Evolutionary conservation across 1,140 invertebrate genomes (phyloP).

Genomic region (Trypoxylus dichotomus): DNA sequence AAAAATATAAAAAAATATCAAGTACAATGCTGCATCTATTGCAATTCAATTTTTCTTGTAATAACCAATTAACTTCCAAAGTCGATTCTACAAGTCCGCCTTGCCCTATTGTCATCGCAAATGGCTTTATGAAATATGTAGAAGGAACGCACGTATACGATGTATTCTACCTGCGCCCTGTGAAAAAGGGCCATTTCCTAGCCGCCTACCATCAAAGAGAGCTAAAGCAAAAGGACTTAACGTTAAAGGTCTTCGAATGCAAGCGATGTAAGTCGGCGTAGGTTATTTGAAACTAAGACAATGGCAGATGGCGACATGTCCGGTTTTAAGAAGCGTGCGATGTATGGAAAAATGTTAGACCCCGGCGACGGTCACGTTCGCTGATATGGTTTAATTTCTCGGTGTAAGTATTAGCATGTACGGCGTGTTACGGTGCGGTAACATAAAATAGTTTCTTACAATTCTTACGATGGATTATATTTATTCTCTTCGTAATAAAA

Average conservation of each 20-base stretch:
- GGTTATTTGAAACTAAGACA: conserved; percentile 7
- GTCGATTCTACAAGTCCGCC: neutral
- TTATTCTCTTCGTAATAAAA: no score
- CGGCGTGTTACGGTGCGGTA: no score
- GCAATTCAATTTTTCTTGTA: neutral
- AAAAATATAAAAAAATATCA: no score
- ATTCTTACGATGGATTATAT: no score
- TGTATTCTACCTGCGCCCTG: neutral
- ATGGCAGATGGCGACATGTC: neutral
- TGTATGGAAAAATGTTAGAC: neutral
- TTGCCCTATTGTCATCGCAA: conserved; percentile 8
- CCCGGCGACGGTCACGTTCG: neutral
- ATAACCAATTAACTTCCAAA: neutral
- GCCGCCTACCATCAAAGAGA: neutral
- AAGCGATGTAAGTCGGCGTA: neutral
- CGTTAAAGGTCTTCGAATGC: no score
- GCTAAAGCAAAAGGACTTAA: neutral
- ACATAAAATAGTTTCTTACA: no score
- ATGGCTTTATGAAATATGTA: conserved; percentile 20
- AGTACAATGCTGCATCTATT: no score
- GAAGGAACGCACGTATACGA: neutral
- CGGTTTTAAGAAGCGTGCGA: neutral
- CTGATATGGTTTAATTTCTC: neutral
- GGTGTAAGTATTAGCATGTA: neutral
- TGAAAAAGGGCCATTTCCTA: neutral